These are phyloP conservation scores for Ailuropoda melanoleuca DNA, from an alignment of 2,113 vertebrate species.

Conservation along the genomic window DNA sequence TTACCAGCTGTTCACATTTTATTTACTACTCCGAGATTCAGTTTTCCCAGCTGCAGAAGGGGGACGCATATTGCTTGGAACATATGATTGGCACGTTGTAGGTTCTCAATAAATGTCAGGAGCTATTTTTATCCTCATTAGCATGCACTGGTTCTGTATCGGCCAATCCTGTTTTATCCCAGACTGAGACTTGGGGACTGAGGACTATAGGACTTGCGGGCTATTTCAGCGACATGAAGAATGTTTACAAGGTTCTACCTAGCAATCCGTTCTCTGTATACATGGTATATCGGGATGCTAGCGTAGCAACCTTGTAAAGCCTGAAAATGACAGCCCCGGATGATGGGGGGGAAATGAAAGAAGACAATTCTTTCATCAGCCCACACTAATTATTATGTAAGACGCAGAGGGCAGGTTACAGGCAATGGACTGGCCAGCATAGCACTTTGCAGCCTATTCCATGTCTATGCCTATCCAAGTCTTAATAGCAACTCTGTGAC, in stretches of 20 bases:
- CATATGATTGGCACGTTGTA: no score
- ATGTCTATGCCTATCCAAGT: background rate
- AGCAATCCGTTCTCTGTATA: background rate
- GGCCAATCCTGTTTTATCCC: background rate
- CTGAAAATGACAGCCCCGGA: background rate
- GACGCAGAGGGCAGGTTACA: background rate
- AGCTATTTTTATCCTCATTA: background rate
- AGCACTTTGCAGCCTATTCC: background rate
- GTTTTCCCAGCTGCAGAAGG: background rate
- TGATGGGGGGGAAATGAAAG: background rate
- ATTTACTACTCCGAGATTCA: background rate
- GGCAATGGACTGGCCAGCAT: background rate
- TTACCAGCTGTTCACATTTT: background rate
- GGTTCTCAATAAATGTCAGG: background rate
- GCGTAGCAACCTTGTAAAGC: background rate
- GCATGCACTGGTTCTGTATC: background rate
- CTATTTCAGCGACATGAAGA: background rate
- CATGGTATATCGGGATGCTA: background rate
- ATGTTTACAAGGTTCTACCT: background rate
- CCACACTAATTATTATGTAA: no score
- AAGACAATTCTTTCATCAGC: background rate
- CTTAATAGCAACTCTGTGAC: background rate
- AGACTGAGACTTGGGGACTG: background rate
- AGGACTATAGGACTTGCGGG: background rate
- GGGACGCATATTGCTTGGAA: background rate